Base-by-base conservation (phyloP, 2,113 vertebrate species). In the Regulus satrapa region DNA sequence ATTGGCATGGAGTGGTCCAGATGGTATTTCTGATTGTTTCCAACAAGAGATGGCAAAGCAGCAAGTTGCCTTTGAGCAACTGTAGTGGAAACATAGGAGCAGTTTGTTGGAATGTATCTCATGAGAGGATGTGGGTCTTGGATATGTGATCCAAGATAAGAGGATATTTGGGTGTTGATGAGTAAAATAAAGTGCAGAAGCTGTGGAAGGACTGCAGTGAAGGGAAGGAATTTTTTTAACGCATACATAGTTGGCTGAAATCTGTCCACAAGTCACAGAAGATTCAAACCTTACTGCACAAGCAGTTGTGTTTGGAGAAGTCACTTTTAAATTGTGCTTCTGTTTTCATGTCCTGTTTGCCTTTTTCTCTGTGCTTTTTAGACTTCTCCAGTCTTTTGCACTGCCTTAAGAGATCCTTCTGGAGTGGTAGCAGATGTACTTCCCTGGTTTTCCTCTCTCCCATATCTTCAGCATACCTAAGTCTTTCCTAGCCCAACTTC, bases 11-110 rank as follows among this genome's bases (percentile, higher is more conserved):
- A 78, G 46, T 86, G 88, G 38, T 89, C 74, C 87, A 94, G 51
- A 55, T 93, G 74, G 36, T 86, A 10, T 96, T 97, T 91, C 72
- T 95, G 94, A 71, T 96, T 58, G 49, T 92, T 94, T 94, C 78
- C 79, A 75, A 38, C 41, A 75, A 77, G 82, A 72, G 82, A 95
- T 85, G 95, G 84, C 79, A 96, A 95, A 97, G 84, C 91, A 90
- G 51, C 36, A 89, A 36, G 59, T 84, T 94, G 78, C 89, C 81
- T 88, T 87, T 94, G 90, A 96, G 85, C 68, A 81, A 3, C 49
- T 48, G 54, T 51, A 52, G 78, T 91, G 83, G 93, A 92, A 94
- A 91, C 43, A 43, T 9, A 73, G 43, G 68, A 97, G 58, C 71
- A 94, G 71, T 93, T 95, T 90, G 41, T 92, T 95, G 88, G 92